phyloP scores from a whole-genome alignment of 2,888 invertebrate species.

The Oligia fasciuncula region DNA sequence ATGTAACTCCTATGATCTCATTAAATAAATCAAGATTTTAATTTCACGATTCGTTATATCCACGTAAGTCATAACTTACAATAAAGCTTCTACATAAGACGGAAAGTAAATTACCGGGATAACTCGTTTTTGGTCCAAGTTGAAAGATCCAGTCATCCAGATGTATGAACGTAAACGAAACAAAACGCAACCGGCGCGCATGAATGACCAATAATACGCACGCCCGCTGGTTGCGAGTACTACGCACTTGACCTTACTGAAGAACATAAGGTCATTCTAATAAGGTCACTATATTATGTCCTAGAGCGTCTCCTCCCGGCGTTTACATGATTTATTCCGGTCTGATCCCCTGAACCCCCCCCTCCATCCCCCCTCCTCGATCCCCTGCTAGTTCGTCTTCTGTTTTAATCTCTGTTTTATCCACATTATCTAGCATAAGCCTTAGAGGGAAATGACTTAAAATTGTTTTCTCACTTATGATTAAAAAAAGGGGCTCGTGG shows the following conservation, averaged over 20 bases:
- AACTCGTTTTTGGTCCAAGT: conserved; percentile 42
- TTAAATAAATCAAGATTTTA: conserved; percentile 46
- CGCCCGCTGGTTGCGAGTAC: neutral
- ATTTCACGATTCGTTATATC: conserved; percentile 54
- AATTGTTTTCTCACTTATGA: neutral
- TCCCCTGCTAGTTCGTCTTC: too few species aligned
- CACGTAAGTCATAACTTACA: conserved; percentile 58
- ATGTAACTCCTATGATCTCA: conserved; percentile 13
- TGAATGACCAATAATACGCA: neutral
- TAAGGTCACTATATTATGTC: neutral
- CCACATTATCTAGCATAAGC: too few species aligned
- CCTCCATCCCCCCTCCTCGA: too few species aligned
- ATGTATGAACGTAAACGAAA: too few species aligned
- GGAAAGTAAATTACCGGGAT: conserved; percentile 66
- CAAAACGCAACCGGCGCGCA: too few species aligned
- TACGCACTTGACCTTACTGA: neutral
- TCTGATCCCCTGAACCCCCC: too few species aligned
- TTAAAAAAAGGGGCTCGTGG: too few species aligned
- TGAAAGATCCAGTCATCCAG: conserved; percentile 1
- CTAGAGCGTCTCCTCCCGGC: too few species aligned
- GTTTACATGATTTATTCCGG: too few species aligned
- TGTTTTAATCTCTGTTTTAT: too few species aligned
- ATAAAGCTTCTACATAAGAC: conserved; percentile 61
- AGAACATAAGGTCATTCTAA: neutral
- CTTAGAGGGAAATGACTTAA: neutral